A percentile compares a stretch with the other conserved stretches of the same genome.
These are phyloP conservation scores for Periophthalmodon schlosseri DNA, from an alignment of 2,113 vertebrate genomes.

Conservation along the genomic window DNA sequence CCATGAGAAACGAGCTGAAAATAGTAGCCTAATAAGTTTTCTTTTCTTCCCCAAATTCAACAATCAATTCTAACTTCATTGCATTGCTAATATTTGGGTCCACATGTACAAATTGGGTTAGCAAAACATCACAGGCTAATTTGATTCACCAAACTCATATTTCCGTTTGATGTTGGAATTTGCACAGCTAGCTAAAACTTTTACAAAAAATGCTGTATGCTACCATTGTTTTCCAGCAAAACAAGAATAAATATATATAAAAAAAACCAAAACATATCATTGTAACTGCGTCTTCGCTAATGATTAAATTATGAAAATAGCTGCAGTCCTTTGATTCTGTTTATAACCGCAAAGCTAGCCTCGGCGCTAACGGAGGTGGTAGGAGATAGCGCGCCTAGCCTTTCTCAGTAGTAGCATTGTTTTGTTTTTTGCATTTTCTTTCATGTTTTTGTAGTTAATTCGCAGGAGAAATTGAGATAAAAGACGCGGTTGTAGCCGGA, in stretches of 20 bases:
- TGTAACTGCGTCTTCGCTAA: not conserved
- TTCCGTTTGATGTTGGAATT: not conserved
- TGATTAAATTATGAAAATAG: conserved; percentile 3
- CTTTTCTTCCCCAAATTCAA: not conserved
- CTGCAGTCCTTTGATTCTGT: conserved; percentile 2
- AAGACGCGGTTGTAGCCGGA: conserved; percentile 28
- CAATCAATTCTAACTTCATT: not conserved
- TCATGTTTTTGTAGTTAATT: conserved; percentile 41
- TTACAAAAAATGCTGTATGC: not conserved
- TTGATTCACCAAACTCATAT: not conserved
- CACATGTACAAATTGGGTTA: not conserved
- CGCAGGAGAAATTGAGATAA: conserved; percentile 52
- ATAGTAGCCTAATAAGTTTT: not conserved
- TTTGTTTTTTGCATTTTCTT: conserved; percentile 24
- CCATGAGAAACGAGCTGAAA: not conserved
- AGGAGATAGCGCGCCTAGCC: not conserved
- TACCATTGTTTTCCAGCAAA: not conserved
- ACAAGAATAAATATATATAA: not conserved
- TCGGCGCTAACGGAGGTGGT: not conserved
- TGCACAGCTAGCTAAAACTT: not conserved
- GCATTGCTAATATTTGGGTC: not conserved
- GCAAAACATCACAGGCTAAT: not conserved
- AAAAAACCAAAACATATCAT: not conserved
- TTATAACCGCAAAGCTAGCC: conserved; percentile 1
- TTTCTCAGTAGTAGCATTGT: conserved; percentile 2